Percentiles rank a stretch among this genome's conserved stretches.
phyloP scores from a whole-genome alignment of 1,140 invertebrate genomes.

The Carcinoscorpius rotundicauda region DNA sequence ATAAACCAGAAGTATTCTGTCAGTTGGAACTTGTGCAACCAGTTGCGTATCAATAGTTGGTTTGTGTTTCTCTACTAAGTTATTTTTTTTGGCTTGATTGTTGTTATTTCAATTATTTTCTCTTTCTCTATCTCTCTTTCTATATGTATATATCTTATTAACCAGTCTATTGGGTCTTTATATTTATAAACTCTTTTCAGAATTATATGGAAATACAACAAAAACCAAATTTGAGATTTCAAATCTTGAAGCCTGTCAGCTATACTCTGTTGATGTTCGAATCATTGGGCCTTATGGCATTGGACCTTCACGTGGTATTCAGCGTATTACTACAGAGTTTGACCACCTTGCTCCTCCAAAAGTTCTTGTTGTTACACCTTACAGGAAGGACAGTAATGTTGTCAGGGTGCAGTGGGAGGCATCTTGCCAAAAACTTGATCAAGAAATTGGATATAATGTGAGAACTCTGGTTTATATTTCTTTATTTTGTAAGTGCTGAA shows the following conservation, averaged over 20 bases:
- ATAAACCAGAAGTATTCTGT: too few species aligned
- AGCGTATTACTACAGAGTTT: conserved; percentile 46
- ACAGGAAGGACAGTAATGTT: conserved; percentile 5
- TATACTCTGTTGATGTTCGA: conserved; percentile 57
- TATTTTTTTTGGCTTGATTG: too few species aligned
- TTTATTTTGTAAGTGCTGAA: not conserved
- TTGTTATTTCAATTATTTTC: too few species aligned
- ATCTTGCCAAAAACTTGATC: conserved; percentile 12
- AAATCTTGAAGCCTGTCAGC: conserved; percentile 53
- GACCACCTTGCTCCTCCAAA: conserved; percentile 31
- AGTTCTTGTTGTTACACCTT: conserved; percentile 10
- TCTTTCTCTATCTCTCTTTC: not conserved
- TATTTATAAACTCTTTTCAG: conserved; percentile 6
- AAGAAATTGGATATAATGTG: conserved; percentile 20
- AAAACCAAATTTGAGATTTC: conserved; percentile 44
- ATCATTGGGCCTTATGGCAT: conserved; percentile 45
- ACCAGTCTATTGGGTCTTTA: conserved; percentile 6
- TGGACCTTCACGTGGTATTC: conserved; percentile 46
- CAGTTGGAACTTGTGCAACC: too few species aligned
- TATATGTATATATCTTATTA: not conserved
- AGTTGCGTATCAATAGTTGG: too few species aligned
- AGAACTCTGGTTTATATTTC: not conserved
- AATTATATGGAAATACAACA: conserved; percentile 33
- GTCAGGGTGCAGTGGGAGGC: conserved; percentile 16
- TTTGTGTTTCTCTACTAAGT: too few species aligned